These are phyloP conservation scores for Palythoa grandis DNA, from an alignment of 92 coral and sea anemone species.

Conservation along the genomic window DNA sequence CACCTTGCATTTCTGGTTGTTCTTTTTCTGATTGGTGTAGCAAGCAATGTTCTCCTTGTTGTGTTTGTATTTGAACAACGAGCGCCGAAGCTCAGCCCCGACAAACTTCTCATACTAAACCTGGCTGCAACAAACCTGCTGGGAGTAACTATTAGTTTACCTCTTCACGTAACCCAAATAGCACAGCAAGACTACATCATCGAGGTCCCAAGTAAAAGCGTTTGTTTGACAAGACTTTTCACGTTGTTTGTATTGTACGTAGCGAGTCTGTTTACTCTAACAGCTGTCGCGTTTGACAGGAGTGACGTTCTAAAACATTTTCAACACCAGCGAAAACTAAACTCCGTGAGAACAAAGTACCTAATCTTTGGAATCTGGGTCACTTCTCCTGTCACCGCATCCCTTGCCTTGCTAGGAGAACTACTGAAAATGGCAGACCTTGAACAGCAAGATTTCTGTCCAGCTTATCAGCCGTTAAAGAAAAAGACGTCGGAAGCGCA, in stretches of 20 bases:
- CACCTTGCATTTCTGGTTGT: constrained; percentile 6
- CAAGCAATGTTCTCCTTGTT: neutral
- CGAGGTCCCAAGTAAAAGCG: neutral
- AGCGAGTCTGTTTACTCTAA: constrained; percentile 20
- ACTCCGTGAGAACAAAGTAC: neutral
- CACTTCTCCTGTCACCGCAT: neutral
- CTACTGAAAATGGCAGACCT: neutral
- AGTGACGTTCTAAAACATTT: constrained; percentile 43
- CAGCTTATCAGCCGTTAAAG: neutral
- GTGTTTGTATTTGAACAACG: neutral
- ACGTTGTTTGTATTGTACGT: neutral
- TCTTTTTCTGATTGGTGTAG: neutral
- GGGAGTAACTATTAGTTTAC: neutral
- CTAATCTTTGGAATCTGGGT: constrained; percentile 5
- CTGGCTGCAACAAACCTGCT: constrained; percentile 1
- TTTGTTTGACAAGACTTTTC: neutral
- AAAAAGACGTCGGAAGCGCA: neutral
- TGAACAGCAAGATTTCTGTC: neutral
- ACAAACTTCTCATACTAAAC: neutral
- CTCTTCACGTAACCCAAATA: neutral
- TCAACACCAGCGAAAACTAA: constrained; percentile 38
- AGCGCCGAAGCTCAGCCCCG: neutral
- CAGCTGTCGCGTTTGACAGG: constrained; percentile 36
- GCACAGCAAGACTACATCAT: neutral
- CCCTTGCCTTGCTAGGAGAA: neutral